Conservation (phyloP, 1,140 invertebrate species). For the Eulimnadia texana region DNA sequence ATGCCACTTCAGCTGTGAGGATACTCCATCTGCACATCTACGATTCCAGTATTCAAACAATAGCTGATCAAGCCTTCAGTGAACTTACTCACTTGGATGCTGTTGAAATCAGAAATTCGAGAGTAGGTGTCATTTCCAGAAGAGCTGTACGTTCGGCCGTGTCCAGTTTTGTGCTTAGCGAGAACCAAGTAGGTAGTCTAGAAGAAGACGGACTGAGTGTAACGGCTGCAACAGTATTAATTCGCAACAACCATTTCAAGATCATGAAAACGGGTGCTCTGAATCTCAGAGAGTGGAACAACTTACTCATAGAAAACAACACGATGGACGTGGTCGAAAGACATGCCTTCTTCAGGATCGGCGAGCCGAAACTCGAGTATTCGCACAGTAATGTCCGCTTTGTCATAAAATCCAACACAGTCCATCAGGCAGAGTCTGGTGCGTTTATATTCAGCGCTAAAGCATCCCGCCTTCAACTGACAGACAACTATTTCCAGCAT, state of each 20-base stretch:
- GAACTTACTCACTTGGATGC: slow-evolving; percentile 3
- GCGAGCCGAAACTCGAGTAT: slow-evolving; percentile 1
- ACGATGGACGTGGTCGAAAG: slow-evolving; percentile 1
- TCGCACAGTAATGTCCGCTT: not conserved
- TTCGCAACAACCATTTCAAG: slow-evolving; percentile 8
- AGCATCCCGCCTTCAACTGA: slow-evolving; percentile 1
- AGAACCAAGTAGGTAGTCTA: not conserved
- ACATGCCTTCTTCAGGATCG: slow-evolving; percentile 10
- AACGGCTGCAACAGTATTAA: not conserved
- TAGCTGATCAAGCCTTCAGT: slow-evolving; percentile 1
- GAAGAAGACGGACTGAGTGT: not conserved
- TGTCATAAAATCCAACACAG: not conserved
- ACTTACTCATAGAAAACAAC: slow-evolving; percentile 13
- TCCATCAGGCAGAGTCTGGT: slow-evolving; percentile 2
- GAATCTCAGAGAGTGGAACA: slow-evolving; percentile 9
- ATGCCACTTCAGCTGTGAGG: slow-evolving; percentile 2
- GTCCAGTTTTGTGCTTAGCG: not conserved
- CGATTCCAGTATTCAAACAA: slow-evolving; percentile 1
- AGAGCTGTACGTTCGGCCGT: not conserved
- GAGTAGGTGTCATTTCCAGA: not conserved
- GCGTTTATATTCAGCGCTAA: slow-evolving; percentile 10
- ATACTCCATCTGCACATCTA: not conserved
- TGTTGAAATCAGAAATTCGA: slow-evolving; percentile 6
- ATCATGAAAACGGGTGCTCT: not conserved
- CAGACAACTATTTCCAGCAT: slow-evolving; percentile 10